These are phyloP conservation scores for Microcebus jonahi DNA, from an alignment of 2,113 vertebrate species.

Conservation along the genomic window DNA sequence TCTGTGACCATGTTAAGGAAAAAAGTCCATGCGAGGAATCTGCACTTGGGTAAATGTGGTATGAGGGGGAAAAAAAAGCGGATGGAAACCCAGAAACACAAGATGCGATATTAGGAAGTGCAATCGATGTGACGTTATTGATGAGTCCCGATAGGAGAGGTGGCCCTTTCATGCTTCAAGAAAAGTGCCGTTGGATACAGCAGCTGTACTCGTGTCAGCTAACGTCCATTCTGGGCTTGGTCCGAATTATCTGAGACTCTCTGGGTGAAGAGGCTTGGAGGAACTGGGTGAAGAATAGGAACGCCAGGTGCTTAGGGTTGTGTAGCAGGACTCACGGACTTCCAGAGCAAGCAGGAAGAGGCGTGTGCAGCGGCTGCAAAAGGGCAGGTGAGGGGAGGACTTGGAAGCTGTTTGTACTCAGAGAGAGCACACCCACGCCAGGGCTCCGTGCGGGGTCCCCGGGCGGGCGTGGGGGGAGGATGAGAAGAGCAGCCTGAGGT, in stretches of 20 bases:
- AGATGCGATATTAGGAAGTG: background rate
- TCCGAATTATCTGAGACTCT: background rate
- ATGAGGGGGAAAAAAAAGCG: background rate
- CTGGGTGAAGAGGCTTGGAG: background rate
- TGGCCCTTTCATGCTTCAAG: background rate
- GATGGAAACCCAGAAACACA: background rate
- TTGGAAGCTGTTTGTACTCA: background rate
- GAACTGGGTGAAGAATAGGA: no score
- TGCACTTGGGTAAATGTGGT: background rate
- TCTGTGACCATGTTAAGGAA: background rate
- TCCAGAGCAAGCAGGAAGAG: background rate
- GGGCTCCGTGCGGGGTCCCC: rapidly evolving
- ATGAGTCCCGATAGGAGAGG: background rate
- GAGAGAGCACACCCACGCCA: background rate
- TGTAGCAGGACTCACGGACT: background rate
- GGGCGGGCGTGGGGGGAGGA: no score
- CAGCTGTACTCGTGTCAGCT: rapidly evolving
- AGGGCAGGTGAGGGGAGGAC: background rate
- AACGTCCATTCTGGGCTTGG: rapidly evolving
- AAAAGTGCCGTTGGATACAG: no score
- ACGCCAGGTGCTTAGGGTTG: background rate
- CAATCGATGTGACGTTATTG: rapidly evolving
- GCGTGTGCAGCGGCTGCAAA: background rate
- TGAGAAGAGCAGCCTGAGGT: rapidly evolving
- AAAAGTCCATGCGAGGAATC: rapidly evolving